Evolutionary conservation across 2,113 vertebrate genomes (phyloP).

Genomic region (Tonatia bakeri): DNA sequence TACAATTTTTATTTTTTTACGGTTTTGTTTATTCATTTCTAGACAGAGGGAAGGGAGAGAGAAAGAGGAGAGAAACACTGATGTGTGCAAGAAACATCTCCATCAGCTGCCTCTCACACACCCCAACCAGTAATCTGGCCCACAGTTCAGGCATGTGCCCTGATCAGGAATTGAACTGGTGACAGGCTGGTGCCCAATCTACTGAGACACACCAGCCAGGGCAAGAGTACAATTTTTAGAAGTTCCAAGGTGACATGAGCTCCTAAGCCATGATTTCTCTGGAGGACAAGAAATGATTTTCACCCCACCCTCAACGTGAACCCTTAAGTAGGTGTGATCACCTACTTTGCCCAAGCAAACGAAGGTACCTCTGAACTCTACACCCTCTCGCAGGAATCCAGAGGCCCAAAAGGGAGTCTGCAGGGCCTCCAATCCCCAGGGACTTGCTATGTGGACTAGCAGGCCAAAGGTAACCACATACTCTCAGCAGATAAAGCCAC

Average conservation of each 20-base stretch:
- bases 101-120: too few relatives aligned
- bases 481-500: not conserved
- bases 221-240: not conserved
- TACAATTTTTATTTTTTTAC: not conserved
- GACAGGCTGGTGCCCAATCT: too few relatives aligned
- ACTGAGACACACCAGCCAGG: too few relatives aligned
- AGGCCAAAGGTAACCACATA: conserved; percentile 27
- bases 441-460: not conserved
- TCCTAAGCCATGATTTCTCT: not conserved
- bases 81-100: too few relatives aligned
- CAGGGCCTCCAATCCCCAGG: not conserved
- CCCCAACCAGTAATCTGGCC: too few relatives aligned
- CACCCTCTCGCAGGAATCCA: not conserved
- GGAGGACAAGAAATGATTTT: not conserved
- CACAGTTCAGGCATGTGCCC: too few relatives aligned
- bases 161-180: too few relatives aligned
- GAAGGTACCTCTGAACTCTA: not conserved
- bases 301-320: not conserved
- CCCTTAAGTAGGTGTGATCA: not conserved
- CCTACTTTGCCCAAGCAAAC: not conserved
- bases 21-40: too few relatives aligned
- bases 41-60: too few relatives aligned
- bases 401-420: not conserved
- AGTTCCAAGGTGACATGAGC: not conserved
- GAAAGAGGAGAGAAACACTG: too few relatives aligned